These are phyloP conservation scores for Thecocarcelia acutangulata DNA, from an alignment of 2,888 invertebrate species.

Conservation along the genomic window DNA sequence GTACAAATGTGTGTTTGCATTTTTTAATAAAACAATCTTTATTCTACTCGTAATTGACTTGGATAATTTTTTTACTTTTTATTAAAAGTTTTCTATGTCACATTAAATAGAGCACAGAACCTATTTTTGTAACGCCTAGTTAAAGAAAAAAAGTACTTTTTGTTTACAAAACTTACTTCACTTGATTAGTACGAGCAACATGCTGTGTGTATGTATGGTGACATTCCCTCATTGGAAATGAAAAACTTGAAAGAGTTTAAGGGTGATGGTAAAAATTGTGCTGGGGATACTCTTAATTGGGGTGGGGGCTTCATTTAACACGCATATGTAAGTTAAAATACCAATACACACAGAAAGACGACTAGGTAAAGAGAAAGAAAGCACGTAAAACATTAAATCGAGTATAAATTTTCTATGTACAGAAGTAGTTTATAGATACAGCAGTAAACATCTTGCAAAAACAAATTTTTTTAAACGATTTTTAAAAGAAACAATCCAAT, in stretches of 20 bases:
- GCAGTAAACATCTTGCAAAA: constrained; percentile 50
- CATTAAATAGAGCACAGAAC: too few species aligned
- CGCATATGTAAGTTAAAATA: constrained; percentile 55
- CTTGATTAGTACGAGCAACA: too few species aligned
- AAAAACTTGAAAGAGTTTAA: constrained; percentile 1
- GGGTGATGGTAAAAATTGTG: constrained; percentile 10
- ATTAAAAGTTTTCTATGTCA: too few species aligned
- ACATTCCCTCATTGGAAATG: constrained; percentile 25
- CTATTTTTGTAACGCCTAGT: too few species aligned
- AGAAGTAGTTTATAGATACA: constrained; percentile 69
- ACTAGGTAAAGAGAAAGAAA: constrained; percentile 11
- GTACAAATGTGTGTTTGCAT: too few species aligned
- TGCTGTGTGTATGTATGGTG: background rate
- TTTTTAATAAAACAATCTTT: too few species aligned
- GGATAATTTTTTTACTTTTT: too few species aligned
- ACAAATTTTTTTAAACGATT: constrained; percentile 22
- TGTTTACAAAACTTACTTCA: too few species aligned
- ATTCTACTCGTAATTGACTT: too few species aligned
- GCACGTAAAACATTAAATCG: constrained; percentile 13
- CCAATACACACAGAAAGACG: constrained; percentile 43
- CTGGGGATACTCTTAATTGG: constrained; percentile 4
- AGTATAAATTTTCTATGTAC: constrained; percentile 48
- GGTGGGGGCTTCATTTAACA: constrained; percentile 25
- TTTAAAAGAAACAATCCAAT: background rate
- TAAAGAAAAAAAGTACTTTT: too few species aligned